phyloP scores from a whole-genome alignment of 2,888 invertebrate species.

The Sphaeridia pumilis region DNA sequence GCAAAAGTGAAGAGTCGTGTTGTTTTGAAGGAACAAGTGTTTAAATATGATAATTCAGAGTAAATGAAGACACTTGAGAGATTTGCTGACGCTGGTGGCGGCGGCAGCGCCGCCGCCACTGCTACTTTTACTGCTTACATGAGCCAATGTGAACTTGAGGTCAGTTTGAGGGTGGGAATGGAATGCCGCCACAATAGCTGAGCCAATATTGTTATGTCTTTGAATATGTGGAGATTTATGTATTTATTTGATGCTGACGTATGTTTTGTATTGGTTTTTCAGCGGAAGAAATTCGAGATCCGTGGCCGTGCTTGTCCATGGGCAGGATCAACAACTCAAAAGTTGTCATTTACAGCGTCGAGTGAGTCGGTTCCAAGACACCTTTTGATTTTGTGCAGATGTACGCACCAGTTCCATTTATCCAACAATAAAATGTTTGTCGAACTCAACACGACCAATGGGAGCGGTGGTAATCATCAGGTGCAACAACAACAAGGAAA shows the following conservation, averaged over 20 bases:
- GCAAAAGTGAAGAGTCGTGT: too few species aligned
- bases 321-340: conserved; percentile 50
- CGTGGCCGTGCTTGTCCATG: conserved; percentile 63
- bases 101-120: too few species aligned
- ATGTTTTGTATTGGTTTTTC: conserved; percentile 24
- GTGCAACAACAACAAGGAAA: conserved; percentile 8
- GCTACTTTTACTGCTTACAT: too few species aligned
- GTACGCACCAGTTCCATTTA: conserved; percentile 86
- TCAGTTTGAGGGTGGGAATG: neutral
- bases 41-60: too few species aligned
- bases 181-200: neutral
- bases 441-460: conserved; percentile 9
- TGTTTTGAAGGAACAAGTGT: too few species aligned
- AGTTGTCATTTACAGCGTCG: conserved; percentile 73
- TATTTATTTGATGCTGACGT: neutral
- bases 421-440: conserved; percentile 31
- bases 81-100: too few species aligned
- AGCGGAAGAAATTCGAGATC: conserved; percentile 93
- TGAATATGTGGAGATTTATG: too few species aligned
- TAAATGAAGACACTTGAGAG: too few species aligned
- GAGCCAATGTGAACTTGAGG: too few species aligned
- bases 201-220: neutral
- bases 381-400: conserved; percentile 71
- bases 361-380: conserved; percentile 91
- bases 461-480: neutral